Conservation (phyloP, 2,113 vertebrate species). For the Grallaria varia region DNA sequence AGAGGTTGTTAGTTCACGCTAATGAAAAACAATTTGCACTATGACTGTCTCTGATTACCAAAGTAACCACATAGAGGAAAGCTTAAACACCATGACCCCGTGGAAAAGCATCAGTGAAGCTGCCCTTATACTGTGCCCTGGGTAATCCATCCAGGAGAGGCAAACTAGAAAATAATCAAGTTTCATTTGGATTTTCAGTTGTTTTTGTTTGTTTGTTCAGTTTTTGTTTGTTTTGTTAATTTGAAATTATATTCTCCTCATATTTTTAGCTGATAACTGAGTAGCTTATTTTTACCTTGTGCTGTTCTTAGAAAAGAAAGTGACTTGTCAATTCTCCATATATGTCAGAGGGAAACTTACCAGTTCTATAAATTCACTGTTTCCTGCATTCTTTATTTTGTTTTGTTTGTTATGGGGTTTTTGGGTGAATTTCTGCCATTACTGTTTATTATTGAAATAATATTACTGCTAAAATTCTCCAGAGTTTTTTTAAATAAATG, state of each 20-base stretch:
- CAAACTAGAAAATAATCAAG: not conserved
- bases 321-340: not conserved
- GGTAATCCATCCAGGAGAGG: not conserved
- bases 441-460: not conserved
- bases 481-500: not conserved
- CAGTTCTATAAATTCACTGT: not conserved
- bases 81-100: not conserved
- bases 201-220: too few relatives aligned
- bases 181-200: not conserved
- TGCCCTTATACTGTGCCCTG: not conserved
- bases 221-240: not conserved
- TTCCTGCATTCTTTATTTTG: not conserved
- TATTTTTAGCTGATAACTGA: not conserved
- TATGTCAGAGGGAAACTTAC: not conserved
- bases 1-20: not conserved
- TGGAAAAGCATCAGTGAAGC: not conserved
- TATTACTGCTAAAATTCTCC: not conserved
- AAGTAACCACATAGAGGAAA: not conserved
- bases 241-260: not conserved
- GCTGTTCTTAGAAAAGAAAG: not conserved
- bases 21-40: not conserved
- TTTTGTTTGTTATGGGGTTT: fast-evolving
- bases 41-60: not conserved
- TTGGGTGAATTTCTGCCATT: not conserved
- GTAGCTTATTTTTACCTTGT: not conserved